Percentiles rank a stretch among this genome's conserved stretches.
phyloP scores from a whole-genome alignment of 2,113 vertebrate genomes.

The Pavo muticus region DNA sequence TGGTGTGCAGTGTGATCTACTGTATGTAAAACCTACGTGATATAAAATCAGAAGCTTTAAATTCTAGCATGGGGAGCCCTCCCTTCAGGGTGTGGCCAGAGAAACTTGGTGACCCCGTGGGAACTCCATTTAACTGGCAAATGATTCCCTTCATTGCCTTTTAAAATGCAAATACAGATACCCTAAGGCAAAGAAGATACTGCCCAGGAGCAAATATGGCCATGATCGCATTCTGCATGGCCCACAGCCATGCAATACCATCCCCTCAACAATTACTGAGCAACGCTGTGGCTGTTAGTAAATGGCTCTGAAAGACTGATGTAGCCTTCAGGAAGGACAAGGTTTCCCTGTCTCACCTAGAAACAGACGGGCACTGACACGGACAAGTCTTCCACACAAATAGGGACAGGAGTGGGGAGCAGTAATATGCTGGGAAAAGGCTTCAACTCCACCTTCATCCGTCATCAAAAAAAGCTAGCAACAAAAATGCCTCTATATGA shows the following conservation, averaged over 20 bases:
- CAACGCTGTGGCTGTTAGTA: not conserved
- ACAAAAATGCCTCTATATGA: rapidly evolving
- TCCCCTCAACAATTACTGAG: not conserved
- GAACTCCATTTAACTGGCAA: not conserved
- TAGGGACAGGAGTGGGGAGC: not conserved
- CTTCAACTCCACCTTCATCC: not conserved
- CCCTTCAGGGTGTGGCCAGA: slow-evolving; percentile 33
- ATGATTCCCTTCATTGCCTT: not conserved
- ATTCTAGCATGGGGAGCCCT: slow-evolving; percentile 12
- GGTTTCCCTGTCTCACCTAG: not conserved
- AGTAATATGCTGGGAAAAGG: not conserved
- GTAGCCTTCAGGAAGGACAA: not conserved
- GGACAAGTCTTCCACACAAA: not conserved
- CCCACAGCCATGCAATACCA: not conserved
- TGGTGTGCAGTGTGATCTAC: not conserved
- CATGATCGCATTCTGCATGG: not conserved
- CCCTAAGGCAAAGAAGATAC: not conserved
- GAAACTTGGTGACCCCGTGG: not conserved
- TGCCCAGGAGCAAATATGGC: not conserved
- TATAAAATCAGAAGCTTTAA: slow-evolving; percentile 44
- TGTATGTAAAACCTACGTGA: not conserved
- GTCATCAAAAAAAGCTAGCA: not conserved
- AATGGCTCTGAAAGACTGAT: not conserved
- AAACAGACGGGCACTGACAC: not conserved
- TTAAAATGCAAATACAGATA: slow-evolving; percentile 43